These are phyloP conservation scores for Scrobipalpa costella DNA, from an alignment of 2,888 invertebrate species.

Conservation along the genomic window DNA sequence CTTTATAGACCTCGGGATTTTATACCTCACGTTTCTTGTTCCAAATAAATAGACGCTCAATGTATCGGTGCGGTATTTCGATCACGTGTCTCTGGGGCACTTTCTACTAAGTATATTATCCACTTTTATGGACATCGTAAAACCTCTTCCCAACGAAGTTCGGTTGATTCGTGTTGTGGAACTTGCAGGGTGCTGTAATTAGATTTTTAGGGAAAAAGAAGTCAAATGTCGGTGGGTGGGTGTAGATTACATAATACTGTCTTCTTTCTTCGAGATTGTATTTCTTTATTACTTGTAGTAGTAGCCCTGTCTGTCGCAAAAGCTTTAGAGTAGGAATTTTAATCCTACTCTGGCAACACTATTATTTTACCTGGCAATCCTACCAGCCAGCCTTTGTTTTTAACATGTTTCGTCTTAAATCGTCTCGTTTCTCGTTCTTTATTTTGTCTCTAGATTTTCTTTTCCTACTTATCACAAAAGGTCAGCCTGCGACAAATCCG, in stretches of 20 bases:
- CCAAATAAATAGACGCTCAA: slow-evolving; percentile 35
- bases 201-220: background rate
- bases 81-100: slow-evolving; percentile 40
- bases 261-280: no score
- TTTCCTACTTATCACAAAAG: no score
- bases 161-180: slow-evolving; percentile 21
- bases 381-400: no score
- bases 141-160: slow-evolving; percentile 36
- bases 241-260: no score
- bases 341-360: no score
- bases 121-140: slow-evolving; percentile 58
- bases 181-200: slow-evolving; percentile 19
- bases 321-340: no score
- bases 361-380: no score
- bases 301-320: no score
- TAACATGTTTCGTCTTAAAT: no score
- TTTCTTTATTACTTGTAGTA: no score
- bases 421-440: no score
- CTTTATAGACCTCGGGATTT: slow-evolving; percentile 14
- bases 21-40: slow-evolving; percentile 22
- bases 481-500: background rate
- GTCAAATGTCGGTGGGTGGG: background rate
- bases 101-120: slow-evolving; percentile 55
- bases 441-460: no score
- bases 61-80: slow-evolving; percentile 39